A percentile compares a stretch with the other conserved stretches of the same genome.
phyloP scores from a whole-genome alignment of 2,797 vertebrate genomes.

The Mareca strepera region DNA sequence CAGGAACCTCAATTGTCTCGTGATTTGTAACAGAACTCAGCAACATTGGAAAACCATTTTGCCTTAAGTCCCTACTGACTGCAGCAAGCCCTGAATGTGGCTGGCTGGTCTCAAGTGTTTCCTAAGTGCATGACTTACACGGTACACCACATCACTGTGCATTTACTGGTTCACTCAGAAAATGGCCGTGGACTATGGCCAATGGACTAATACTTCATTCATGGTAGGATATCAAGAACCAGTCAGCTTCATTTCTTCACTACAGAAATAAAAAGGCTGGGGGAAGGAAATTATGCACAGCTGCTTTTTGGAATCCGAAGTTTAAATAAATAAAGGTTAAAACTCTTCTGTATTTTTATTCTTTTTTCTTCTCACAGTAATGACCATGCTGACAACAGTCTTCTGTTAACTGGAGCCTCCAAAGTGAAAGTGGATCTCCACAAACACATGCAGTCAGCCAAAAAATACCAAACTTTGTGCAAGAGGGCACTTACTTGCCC shows the following conservation, averaged over 20 bases:
- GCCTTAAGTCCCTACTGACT: background rate
- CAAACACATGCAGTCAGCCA: background rate
- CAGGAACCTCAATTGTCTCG: constrained; percentile 10
- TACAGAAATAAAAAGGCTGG: background rate
- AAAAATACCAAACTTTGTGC: background rate
- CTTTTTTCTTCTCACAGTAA: background rate
- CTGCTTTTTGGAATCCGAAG: background rate
- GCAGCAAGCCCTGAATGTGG: background rate
- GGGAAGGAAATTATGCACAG: background rate
- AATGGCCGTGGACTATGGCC: background rate
- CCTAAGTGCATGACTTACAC: accelerated
- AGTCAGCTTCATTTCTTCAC: background rate
- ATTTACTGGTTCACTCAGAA: background rate
- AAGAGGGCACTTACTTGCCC: background rate
- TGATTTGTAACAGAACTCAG: background rate
- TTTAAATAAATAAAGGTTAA: background rate
- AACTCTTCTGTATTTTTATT: no score
- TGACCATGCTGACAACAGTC: background rate
- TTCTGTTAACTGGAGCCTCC: background rate
- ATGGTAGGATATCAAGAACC: background rate
- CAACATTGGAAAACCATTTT: background rate
- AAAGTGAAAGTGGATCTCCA: background rate
- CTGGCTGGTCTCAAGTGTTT: background rate
- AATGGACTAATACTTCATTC: background rate
- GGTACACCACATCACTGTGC: no score